Evolutionary conservation across 2,113 vertebrate genomes (phyloP), one percentile per base, ranked within the genome.

Genomic region (Riparia riparia): DNA sequence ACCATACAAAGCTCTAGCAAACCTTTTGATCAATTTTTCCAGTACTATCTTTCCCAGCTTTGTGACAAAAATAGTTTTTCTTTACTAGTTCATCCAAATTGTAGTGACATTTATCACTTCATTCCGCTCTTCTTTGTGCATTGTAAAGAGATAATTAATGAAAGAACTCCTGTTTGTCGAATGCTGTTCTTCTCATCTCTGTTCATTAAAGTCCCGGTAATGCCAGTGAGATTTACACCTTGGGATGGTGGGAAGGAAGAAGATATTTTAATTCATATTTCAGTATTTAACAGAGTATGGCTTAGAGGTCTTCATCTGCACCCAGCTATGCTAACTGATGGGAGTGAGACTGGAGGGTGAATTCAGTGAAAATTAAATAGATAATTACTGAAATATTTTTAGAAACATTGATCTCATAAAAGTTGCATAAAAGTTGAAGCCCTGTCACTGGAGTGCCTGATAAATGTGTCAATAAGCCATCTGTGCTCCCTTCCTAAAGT

Each of bases 71-170:
- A 54, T 57, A 89, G 19, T 54, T 70, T 83, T 77, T 81, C 50
- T 95, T 95, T 91, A 92, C 63, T 76, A 72, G 39, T 84, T 93
- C 19, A 82, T 88, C 29, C 54, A 82, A 61, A 50, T 8, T n/a
- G 5, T 14, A 37, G 34, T 96, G 77, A 86, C 60, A 93, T 37
- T 87, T 94, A 88, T 93, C 37, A 78, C 44, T 45, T 68, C 60
- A 87, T 95, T 95, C 54, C 95, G 21, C 78, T 92, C 85, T 79
- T 95, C 84, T 92, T 89, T 79, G 32, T 80, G 61, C 85, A 64
- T 80, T 96, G 63, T 29, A 84, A 88, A 85, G 54, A 83, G 54
- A 21, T 77, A 45, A 96, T 95, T 44, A 90, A 65, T 80, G 86
- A 80, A 95, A 85, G 68, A 61, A 72, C 53, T 88, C 91, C 73